phyloP scores from a whole-genome alignment of 2,113 vertebrate genomes.

The Cynocephalus volans region DNA sequence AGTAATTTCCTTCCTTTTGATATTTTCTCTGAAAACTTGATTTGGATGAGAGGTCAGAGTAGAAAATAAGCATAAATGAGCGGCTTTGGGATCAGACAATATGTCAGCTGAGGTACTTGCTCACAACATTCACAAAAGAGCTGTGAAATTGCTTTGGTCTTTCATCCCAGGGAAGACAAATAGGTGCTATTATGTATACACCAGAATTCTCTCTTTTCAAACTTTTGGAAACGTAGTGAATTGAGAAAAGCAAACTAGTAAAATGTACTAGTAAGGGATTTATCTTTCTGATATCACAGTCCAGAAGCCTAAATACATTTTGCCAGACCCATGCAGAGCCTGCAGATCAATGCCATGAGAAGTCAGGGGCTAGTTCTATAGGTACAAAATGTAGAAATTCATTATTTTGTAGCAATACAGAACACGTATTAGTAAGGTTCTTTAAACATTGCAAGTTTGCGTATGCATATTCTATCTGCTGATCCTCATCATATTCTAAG shows the following conservation, averaged over 20 bases:
- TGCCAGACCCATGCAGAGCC: neutral
- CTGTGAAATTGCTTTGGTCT: neutral
- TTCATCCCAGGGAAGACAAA: neutral
- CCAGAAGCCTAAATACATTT: neutral
- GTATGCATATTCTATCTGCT: neutral
- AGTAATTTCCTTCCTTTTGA: neutral
- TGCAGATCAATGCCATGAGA: neutral
- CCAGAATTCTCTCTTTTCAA: neutral
- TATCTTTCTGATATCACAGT: neutral
- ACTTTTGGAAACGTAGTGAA: neutral
- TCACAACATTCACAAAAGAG: neutral
- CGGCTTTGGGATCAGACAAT: neutral
- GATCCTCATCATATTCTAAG: neutral
- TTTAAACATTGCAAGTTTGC: neutral
- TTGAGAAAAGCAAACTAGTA: neutral
- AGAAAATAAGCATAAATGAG: neutral
- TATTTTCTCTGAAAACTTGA: neutral
- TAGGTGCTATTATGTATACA: neutral
- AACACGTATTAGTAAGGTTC: neutral
- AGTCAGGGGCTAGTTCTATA: neutral
- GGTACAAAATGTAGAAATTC: neutral
- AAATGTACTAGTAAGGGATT: neutral
- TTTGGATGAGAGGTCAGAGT: neutral
- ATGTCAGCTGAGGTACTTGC: neutral
- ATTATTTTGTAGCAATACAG: neutral